These are phyloP conservation scores for Catostylus mosaicus DNA, from an alignment of 30 jellyfish, hydroid and myxozoan genomes.

Conservation along the genomic window DNA sequence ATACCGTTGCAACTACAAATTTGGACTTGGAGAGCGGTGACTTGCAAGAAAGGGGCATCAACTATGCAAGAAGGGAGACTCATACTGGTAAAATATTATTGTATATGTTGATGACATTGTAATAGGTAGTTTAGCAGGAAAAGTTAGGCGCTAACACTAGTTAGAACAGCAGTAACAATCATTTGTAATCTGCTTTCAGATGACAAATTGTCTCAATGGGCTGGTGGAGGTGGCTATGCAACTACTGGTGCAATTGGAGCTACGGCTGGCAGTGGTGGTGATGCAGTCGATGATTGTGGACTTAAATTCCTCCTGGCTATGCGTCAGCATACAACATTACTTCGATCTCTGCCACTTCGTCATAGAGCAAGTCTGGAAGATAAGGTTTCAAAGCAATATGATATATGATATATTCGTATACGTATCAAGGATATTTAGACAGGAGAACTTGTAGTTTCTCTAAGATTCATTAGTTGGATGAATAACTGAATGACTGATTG, in stretches of 20 bases:
- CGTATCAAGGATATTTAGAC: no score
- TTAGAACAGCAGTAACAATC: no score
- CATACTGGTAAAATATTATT: constrained; percentile 34
- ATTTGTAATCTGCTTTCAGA: no score
- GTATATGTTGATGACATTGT: no score
- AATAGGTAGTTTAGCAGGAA: background rate
- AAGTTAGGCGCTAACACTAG: background rate
- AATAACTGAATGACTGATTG: no score
- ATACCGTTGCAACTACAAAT: constrained; percentile 94
- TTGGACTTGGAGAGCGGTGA: constrained; percentile 84
- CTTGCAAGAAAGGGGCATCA: constrained; percentile 81
- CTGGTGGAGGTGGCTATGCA: constrained; percentile 99
- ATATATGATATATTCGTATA: no score
- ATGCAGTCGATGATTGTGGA: constrained; percentile 97
- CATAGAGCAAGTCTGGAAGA: constrained; percentile 77
- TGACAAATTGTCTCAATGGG: constrained; percentile 80
- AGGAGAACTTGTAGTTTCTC: no score
- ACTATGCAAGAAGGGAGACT: constrained; percentile 63
- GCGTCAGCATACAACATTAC: constrained; percentile 93
- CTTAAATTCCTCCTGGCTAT: constrained; percentile 86
- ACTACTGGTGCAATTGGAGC: constrained; percentile 98
- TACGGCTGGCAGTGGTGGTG: constrained; percentile 95
- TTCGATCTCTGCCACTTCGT: constrained; percentile 77
- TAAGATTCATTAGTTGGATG: no score
- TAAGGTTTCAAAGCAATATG: constrained; percentile 71